Evolutionary conservation across 2,888 invertebrate genomes (phyloP).

Genomic region (Dexiosoma caninum): DNA sequence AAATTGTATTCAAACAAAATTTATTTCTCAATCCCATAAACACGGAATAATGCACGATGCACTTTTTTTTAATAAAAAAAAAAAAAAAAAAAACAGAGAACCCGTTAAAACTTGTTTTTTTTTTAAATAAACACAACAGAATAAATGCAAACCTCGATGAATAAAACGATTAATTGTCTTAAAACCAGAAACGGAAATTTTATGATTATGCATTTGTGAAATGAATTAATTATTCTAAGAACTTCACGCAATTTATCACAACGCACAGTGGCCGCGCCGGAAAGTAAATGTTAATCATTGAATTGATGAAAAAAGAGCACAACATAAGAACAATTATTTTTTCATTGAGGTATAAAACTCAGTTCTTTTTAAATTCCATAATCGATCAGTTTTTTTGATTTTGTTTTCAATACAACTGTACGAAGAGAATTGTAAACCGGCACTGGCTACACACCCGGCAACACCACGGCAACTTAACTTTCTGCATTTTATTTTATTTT

Average conservation of each 20-base stretch:
- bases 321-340: too few species aligned
- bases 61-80: background rate
- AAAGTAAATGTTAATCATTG: too few species aligned
- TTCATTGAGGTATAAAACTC: too few species aligned
- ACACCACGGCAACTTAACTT: too few species aligned
- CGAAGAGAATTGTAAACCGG: too few species aligned
- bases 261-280: too few species aligned
- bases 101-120: conserved; percentile 5
- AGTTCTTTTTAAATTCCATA: too few species aligned
- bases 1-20: background rate
- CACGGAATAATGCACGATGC: background rate
- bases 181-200: conserved; percentile 3
- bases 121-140: background rate
- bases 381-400: too few species aligned
- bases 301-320: background rate
- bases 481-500: too few species aligned
- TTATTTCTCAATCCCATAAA: background rate
- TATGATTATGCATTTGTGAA: background rate
- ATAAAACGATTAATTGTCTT: background rate
- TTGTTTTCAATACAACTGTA: too few species aligned
- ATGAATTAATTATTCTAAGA: background rate
- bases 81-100: background rate
- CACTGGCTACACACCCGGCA: too few species aligned
- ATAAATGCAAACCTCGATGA: background rate
- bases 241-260: background rate